phyloP scores from a whole-genome alignment of 2,797 vertebrate genomes.

The Sardinella longiceps region DNA sequence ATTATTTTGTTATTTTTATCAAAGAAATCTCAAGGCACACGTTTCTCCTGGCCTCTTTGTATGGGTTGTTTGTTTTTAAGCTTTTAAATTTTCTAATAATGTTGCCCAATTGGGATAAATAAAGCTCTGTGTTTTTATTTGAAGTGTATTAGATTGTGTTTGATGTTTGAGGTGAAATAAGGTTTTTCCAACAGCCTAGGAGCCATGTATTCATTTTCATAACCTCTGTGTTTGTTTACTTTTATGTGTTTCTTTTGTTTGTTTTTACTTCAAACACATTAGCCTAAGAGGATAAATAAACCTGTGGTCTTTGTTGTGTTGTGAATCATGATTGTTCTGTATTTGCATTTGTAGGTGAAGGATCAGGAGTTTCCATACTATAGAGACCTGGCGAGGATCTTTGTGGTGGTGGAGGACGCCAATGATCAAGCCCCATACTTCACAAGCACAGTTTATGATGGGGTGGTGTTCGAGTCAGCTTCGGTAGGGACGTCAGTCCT shows the following conservation, averaged over 20 bases:
- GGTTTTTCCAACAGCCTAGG: background rate
- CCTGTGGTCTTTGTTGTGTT: background rate
- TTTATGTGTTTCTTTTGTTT: background rate
- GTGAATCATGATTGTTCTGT: constrained; percentile 3
- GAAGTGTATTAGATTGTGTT: background rate
- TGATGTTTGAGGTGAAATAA: background rate
- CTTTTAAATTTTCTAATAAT: background rate
- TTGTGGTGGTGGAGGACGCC: constrained; percentile 88
- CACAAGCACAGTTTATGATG: constrained; percentile 86
- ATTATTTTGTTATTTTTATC: background rate
- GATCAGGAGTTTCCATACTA: constrained; percentile 97
- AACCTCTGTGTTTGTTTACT: background rate
- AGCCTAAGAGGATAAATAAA: background rate
- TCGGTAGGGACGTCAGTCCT: constrained; percentile 82
- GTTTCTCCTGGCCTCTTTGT: background rate
- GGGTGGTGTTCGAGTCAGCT: constrained; percentile 86
- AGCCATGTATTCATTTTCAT: background rate
- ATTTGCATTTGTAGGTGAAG: constrained; percentile 82
- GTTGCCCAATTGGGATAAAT: background rate
- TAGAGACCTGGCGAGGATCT: constrained; percentile 88
- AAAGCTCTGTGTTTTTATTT: background rate
- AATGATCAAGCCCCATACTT: constrained; percentile 96
- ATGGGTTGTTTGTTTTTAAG: background rate
- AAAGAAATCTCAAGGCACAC: background rate
- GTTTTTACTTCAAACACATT: background rate